Evolutionary conservation across 23 tunicate genomes (phyloP).

Genomic region (Ciona savignyi): DNA sequence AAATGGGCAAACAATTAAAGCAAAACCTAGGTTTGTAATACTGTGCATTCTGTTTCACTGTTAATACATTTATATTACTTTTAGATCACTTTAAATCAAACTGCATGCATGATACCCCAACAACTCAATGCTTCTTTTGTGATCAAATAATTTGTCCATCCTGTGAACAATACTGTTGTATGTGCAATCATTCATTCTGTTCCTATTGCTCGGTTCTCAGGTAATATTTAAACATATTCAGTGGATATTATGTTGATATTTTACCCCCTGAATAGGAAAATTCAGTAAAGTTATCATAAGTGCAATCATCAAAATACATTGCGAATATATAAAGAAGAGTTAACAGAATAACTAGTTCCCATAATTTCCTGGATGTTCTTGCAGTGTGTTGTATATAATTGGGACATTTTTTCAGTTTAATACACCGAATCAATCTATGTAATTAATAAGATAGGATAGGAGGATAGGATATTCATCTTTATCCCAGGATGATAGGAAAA

Average conservation of each 20-base stretch:
- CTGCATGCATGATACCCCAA: neutral
- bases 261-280: neutral
- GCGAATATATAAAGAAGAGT: too few species aligned
- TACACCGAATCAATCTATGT: too few species aligned
- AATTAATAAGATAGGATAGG: too few species aligned
- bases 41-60: neutral
- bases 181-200: constrained; percentile 16
- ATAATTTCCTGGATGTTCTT: too few species aligned
- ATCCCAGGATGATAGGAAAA: too few species aligned
- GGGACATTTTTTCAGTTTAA: too few species aligned
- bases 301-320: too few species aligned
- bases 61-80: too few species aligned
- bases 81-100: neutral
- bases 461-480: too few species aligned
- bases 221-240: constrained; percentile 8
- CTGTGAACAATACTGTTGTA: constrained; percentile 8
- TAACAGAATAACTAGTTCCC: too few species aligned
- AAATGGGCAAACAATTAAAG: neutral
- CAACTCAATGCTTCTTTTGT: constrained; percentile 12
- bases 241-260: neutral
- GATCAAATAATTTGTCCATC: neutral
- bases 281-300: too few species aligned
- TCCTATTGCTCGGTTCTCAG: constrained; percentile 16
- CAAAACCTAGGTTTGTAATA: neutral
- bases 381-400: too few species aligned